These are phyloP conservation scores for Amphipoea lucens DNA, from an alignment of 2,888 invertebrate genomes.

Conservation along the genomic window DNA sequence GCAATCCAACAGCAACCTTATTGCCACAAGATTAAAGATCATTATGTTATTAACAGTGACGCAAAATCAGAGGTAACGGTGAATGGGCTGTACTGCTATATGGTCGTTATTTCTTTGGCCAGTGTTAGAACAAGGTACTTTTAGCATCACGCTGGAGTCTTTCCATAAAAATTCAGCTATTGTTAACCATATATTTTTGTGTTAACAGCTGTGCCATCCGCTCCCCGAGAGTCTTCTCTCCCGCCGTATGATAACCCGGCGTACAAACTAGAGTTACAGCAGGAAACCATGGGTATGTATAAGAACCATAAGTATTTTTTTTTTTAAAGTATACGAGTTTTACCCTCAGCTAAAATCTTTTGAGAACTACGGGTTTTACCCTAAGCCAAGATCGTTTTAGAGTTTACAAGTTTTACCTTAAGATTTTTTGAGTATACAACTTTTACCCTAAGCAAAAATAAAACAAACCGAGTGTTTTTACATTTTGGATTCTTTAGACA, in stretches of 20 bases:
- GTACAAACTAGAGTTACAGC: conserved; percentile 97
- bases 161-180: background rate
- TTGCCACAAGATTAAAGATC: too few species aligned
- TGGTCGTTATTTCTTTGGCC: background rate
- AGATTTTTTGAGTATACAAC: background rate
- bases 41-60: too few species aligned
- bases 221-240: conserved; percentile 94
- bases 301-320: background rate
- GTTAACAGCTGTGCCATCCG: conserved; percentile 94
- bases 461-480: background rate
- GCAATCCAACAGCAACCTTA: too few species aligned
- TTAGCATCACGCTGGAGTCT: background rate
- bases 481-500: background rate
- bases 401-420: background rate
- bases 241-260: conserved; percentile 97
- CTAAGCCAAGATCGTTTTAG: too few species aligned
- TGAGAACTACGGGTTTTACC: conserved; percentile 1
- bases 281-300: conserved; percentile 96
- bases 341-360: background rate
- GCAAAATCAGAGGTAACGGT: too few species aligned
- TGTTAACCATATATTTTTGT: background rate
- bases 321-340: background rate
- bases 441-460: background rate
- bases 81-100: background rate
- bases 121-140: background rate